phyloP scores from a whole-genome alignment of 1,140 invertebrate species.

The Papilio glaucus region DNA sequence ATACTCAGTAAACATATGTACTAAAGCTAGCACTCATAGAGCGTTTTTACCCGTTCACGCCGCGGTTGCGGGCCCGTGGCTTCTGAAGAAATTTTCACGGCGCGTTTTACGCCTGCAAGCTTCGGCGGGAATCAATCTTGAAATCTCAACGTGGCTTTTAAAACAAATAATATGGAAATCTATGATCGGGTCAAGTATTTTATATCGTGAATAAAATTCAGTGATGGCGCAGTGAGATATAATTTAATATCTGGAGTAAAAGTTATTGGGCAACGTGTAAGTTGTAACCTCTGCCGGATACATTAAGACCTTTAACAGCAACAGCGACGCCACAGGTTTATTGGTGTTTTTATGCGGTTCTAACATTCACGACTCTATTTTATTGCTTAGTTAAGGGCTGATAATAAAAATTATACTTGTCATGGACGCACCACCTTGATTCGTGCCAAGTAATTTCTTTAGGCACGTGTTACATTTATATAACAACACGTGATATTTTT shows the following conservation, averaged over 20 bases:
- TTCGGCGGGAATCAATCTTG: too few relatives aligned
- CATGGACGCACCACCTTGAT: constrained; percentile 9
- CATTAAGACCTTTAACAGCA: constrained; percentile 18
- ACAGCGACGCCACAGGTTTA: constrained; percentile 19
- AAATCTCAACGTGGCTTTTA: too few relatives aligned
- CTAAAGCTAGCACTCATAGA: too few relatives aligned
- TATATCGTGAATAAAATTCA: background rate
- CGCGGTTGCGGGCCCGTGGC: too few relatives aligned
- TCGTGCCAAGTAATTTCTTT: background rate
- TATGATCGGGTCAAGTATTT: background rate
- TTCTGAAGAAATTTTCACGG: too few relatives aligned
- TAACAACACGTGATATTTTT: too few relatives aligned
- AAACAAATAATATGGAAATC: background rate
- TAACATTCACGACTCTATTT: constrained; percentile 11
- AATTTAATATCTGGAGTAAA: background rate
- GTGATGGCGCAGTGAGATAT: background rate
- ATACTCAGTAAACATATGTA: too few relatives aligned
- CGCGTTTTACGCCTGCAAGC: too few relatives aligned
- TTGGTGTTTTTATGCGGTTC: background rate
- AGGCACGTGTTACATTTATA: background rate
- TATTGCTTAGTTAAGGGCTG: constrained; percentile 24
- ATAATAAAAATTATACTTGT: constrained; percentile 22
- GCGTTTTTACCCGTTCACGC: too few relatives aligned
- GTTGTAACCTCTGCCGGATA: constrained; percentile 19
- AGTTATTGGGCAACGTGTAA: background rate